A percentile compares a stretch with the other conserved stretches of the same genome.
These are phyloP conservation scores for Hyperoplus immaculatus DNA, from an alignment of 2,797 vertebrate genomes.

Conservation along the genomic window DNA sequence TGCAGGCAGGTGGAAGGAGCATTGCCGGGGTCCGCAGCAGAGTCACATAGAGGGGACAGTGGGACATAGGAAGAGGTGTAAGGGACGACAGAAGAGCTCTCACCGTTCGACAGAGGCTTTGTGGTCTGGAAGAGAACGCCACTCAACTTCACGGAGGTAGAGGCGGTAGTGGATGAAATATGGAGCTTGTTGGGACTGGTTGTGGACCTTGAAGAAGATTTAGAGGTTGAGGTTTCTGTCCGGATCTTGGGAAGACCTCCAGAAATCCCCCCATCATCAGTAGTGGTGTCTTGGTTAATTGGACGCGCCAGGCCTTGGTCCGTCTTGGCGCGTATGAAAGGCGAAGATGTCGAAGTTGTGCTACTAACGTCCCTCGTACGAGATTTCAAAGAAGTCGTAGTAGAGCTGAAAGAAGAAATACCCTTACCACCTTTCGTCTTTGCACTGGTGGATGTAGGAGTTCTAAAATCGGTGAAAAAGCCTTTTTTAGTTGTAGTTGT, in stretches of 20 bases:
- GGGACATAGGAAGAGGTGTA: slow-evolving; percentile 70
- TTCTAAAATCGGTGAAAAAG: no score
- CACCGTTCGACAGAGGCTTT: slow-evolving; percentile 92
- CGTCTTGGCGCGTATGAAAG: slow-evolving; percentile 34
- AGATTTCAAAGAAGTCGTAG: slow-evolving; percentile 10
- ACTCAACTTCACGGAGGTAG: slow-evolving; percentile 76
- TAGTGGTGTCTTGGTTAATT: slow-evolving; percentile 59
- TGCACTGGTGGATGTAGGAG: not conserved
- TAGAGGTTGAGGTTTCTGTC: slow-evolving; percentile 74
- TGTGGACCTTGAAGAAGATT: slow-evolving; percentile 81
- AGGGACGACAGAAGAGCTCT: slow-evolving; percentile 81
- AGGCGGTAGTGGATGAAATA: slow-evolving; percentile 60
- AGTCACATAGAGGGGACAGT: slow-evolving; percentile 83
- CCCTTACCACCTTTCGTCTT: slow-evolving; percentile 24
- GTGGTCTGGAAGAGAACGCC: slow-evolving; percentile 89
- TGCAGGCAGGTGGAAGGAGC: slow-evolving; percentile 85
- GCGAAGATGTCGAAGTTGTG: slow-evolving; percentile 65
- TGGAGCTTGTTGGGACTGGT: slow-evolving; percentile 80
- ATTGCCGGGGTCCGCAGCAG: slow-evolving; percentile 46
- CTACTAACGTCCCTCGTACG: slow-evolving; percentile 46
- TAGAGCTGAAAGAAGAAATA: slow-evolving; percentile 21
- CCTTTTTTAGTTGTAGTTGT: slow-evolving; percentile 29
- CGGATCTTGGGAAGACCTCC: slow-evolving; percentile 72
- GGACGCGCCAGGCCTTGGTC: slow-evolving; percentile 38
- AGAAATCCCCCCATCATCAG: slow-evolving; percentile 63